Conservation (phyloP, 2,888 invertebrate species). For the Caenorhabditis sp. region DNA sequence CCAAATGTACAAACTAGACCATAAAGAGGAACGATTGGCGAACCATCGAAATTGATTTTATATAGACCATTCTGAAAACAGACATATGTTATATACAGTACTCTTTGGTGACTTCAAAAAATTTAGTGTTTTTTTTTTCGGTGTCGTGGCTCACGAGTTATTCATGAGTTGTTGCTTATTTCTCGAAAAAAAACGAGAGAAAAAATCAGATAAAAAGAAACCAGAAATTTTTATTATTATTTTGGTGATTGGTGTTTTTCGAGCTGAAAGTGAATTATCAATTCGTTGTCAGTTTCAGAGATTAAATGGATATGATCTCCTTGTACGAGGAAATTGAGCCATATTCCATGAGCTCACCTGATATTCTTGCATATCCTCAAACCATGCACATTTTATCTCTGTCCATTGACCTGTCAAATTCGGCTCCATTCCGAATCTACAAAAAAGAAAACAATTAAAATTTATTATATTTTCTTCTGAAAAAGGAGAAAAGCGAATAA, state of each 20-base stretch:
- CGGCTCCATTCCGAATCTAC: slow-evolving; percentile 35
- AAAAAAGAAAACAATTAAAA: neutral
- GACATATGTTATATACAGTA: neutral
- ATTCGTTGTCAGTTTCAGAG: too few relatives aligned
- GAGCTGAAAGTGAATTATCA: neutral
- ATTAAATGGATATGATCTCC: too few relatives aligned
- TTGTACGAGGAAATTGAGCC: too few relatives aligned
- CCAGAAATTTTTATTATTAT: neutral
- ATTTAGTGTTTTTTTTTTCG: neutral
- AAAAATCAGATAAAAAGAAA: neutral
- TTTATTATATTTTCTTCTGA: neutral
- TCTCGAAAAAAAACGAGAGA: neutral
- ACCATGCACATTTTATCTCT: slow-evolving; percentile 49
- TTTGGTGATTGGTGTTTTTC: neutral
- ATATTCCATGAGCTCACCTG: slow-evolving; percentile 24
- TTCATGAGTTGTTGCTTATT: neutral
- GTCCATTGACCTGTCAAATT: slow-evolving; percentile 50
- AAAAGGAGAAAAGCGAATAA: neutral
- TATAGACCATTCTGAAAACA: slow-evolving; percentile 64
- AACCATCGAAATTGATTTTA: slow-evolving; percentile 60
- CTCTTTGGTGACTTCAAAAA: neutral
- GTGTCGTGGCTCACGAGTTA: neutral
- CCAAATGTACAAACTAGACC: slow-evolving; percentile 66
- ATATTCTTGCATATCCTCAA: slow-evolving; percentile 37
- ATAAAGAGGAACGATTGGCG: slow-evolving; percentile 60